These are phyloP conservation scores for Malacosoma neustria DNA, from an alignment of 2,888 invertebrate genomes.

Conservation along the genomic window DNA sequence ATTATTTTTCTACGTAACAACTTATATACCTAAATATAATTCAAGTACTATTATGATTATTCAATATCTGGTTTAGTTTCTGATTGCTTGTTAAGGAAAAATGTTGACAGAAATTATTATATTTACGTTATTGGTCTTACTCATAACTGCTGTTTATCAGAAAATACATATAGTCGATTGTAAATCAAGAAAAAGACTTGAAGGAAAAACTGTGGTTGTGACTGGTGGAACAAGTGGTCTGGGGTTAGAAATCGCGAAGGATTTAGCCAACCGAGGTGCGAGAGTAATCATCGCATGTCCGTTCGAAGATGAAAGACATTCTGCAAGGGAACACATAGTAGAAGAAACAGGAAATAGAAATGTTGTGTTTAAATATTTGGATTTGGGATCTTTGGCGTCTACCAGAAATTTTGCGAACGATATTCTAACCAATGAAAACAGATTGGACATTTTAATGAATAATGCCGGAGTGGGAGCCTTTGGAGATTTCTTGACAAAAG, in stretches of 20 bases:
- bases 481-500: slow-evolving; percentile 77
- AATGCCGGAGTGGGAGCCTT: slow-evolving; percentile 77
- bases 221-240: slow-evolving; percentile 51
- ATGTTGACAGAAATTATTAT: too few species aligned
- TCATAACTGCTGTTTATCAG: too few species aligned
- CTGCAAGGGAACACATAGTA: slow-evolving; percentile 71
- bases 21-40: too few species aligned
- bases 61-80: too few species aligned
- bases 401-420: slow-evolving; percentile 85
- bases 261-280: slow-evolving; percentile 41
- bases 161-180: too few species aligned
- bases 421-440: slow-evolving; percentile 78
- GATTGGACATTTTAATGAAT: slow-evolving; percentile 84
- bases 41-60: too few species aligned
- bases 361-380: slow-evolving; percentile 79
- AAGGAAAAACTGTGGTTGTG: slow-evolving; percentile 32
- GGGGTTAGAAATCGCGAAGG: slow-evolving; percentile 41
- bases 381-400: slow-evolving; percentile 81
- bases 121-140: too few species aligned
- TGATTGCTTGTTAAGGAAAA: too few species aligned
- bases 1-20: too few species aligned
- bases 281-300: slow-evolving; percentile 46
- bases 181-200: slow-evolving; percentile 21
- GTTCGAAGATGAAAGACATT: slow-evolving; percentile 32
- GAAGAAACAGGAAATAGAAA: slow-evolving; percentile 77